Conservation (phyloP, 2,797 vertebrate species). For the Echiichthys vipera region DNA sequence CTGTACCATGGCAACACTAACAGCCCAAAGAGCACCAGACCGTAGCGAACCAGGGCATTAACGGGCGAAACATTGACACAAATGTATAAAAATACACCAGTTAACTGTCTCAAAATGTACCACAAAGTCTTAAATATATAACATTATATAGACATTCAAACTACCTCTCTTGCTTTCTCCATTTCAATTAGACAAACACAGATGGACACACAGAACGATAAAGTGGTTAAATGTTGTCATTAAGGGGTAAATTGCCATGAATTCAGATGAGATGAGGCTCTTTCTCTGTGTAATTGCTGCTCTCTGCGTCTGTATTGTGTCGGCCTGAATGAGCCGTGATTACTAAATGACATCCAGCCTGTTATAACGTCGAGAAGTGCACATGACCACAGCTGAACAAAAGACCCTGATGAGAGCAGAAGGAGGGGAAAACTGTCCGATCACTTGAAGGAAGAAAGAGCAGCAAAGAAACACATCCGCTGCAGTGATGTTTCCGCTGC, state of each 20-base stretch:
- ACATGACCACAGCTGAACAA: constrained; percentile 14
- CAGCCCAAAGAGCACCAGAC: constrained; percentile 28
- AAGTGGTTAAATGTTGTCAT: background rate
- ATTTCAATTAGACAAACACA: background rate
- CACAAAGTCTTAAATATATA: background rate
- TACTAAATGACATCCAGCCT: constrained; percentile 37
- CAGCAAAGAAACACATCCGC: background rate
- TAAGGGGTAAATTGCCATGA: constrained; percentile 23
- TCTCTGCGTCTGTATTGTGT: constrained; percentile 45
- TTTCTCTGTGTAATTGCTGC: constrained; percentile 46
- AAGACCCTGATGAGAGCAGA: constrained; percentile 9
- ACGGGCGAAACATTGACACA: too few species aligned
- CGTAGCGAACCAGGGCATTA: background rate
- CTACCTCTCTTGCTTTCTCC: background rate
- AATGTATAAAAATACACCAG: background rate
- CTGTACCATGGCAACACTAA: constrained; percentile 16
- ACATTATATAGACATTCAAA: background rate
- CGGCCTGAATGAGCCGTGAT: constrained; percentile 58
- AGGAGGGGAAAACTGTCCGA: background rate
- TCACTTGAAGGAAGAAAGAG: too few species aligned
- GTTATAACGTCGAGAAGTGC: constrained; percentile 13
- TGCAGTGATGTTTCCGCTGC: background rate
- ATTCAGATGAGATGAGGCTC: constrained; percentile 11
- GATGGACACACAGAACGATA: background rate
- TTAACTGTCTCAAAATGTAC: background rate